These are phyloP conservation scores for Papilio machaon DNA, from an alignment of 1,140 invertebrate species.

Conservation along the genomic window DNA sequence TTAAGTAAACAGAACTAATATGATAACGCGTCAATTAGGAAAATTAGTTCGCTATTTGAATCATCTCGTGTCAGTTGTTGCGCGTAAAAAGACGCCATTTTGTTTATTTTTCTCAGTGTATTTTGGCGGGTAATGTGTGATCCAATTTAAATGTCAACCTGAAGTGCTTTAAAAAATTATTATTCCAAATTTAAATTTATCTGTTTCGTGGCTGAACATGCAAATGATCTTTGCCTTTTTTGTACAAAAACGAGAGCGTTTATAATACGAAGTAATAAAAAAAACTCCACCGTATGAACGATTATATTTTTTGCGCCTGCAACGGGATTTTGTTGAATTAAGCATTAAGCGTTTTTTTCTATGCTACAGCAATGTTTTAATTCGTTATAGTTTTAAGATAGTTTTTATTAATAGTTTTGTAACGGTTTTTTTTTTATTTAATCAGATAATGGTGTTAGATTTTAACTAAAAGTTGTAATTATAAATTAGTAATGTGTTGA, in stretches of 20 bases:
- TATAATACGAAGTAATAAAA: neutral
- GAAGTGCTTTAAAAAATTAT: neutral
- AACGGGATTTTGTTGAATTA: conserved; percentile 23
- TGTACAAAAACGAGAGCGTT: conserved; percentile 13
- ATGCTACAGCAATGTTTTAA: conserved; percentile 33
- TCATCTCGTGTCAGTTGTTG: neutral
- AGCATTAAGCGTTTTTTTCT: conserved; percentile 23
- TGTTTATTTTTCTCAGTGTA: neutral
- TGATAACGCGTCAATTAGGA: conserved; percentile 18
- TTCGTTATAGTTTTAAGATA: neutral
- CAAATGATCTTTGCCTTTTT: conserved; percentile 9
- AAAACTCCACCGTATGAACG: conserved; percentile 15
- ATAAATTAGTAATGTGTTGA: neutral
- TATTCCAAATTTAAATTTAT: conserved; percentile 1
- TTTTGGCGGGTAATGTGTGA: conserved; percentile 10
- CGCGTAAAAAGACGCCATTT: neutral
- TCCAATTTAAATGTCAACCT: neutral
- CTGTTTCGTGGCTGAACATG: conserved; percentile 2
- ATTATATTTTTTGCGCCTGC: conserved; percentile 11
- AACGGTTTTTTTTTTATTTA: neutral
- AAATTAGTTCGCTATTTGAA: conserved; percentile 21
- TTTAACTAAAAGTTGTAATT: neutral
- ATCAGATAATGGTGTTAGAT: neutral
- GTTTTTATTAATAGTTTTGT: neutral
- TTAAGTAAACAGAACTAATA: conserved; percentile 7